phyloP scores from a whole-genome alignment of 2,888 invertebrate genomes.

The Temnothorax rugatulus region DNA sequence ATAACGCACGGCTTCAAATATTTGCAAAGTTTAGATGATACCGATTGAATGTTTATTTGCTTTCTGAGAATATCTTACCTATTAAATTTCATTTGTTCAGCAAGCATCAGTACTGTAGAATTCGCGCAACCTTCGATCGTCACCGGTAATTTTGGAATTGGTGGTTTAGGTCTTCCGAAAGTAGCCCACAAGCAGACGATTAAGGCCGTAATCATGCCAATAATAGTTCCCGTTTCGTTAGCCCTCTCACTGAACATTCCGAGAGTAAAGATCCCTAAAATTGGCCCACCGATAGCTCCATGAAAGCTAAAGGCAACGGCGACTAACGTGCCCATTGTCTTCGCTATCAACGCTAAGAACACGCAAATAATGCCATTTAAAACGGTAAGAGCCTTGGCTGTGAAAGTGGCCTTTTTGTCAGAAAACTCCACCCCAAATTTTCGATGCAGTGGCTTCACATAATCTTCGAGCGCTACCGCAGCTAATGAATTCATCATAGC shows the following conservation, averaged over 20 bases:
- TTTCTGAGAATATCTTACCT: conserved; percentile 41
- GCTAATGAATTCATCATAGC: conserved; percentile 96
- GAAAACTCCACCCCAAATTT: conserved; percentile 86
- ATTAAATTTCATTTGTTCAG: conserved; percentile 2
- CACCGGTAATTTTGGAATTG: conserved; percentile 68
- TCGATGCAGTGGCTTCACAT: conserved; percentile 88
- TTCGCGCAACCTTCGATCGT: conserved; percentile 75
- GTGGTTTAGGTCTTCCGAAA: conserved; percentile 78
- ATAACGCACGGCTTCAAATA: not conserved
- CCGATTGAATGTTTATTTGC: not conserved
- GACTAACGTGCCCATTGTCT: conserved; percentile 78
- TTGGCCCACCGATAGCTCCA: conserved; percentile 95
- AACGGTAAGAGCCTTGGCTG: conserved; percentile 85
- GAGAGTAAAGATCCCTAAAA: conserved; percentile 94
- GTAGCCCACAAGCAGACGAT: conserved; percentile 72
- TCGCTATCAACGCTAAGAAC: conserved; percentile 78
- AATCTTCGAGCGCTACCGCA: conserved; percentile 96
- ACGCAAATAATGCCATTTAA: conserved; percentile 77
- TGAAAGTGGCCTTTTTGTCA: conserved; percentile 91
- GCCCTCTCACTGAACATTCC: conserved; percentile 96
- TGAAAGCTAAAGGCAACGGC: conserved; percentile 93
- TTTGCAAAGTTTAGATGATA: not conserved
- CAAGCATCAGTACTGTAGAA: conserved; percentile 39
- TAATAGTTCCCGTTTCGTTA: conserved; percentile 87
- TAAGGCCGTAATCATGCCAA: conserved; percentile 75